phyloP scores from a whole-genome alignment of 2,888 invertebrate species.

The Rotaria magnacalcarata region DNA sequence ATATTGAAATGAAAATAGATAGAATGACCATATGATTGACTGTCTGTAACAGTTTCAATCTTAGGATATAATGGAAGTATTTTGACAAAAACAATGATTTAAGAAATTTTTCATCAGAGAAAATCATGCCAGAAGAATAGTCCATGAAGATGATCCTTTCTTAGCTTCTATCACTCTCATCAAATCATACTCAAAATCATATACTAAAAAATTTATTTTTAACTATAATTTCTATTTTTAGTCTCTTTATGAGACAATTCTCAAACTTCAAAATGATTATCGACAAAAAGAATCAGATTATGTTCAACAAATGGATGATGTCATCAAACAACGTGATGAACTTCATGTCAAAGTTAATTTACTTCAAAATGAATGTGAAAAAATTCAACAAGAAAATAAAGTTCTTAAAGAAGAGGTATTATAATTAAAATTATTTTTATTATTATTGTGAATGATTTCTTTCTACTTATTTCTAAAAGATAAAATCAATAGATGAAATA shows the following conservation, averaged over 20 bases:
- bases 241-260: background rate
- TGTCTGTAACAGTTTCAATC: too few species aligned
- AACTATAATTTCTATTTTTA: background rate
- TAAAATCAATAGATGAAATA: background rate
- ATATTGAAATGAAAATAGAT: too few species aligned
- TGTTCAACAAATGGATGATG: background rate
- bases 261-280: slow-evolving; percentile 22
- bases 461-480: background rate
- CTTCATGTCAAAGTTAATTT: background rate
- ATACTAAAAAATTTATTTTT: too few species aligned
- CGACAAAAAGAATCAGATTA: background rate
- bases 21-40: too few species aligned
- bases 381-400: slow-evolving; percentile 3
- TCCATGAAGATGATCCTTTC: too few species aligned
- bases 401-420: background rate
- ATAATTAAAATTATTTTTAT: too few species aligned
- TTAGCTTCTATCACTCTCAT: too few species aligned
- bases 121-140: too few species aligned
- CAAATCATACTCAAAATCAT: too few species aligned
- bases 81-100: too few species aligned
- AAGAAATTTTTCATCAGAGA: too few species aligned
- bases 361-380: background rate
- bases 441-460: background rate
- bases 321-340: background rate
- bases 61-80: too few species aligned